phyloP scores from a whole-genome alignment of 2,797 vertebrate species.

The Pogoniulus pusillus region DNA sequence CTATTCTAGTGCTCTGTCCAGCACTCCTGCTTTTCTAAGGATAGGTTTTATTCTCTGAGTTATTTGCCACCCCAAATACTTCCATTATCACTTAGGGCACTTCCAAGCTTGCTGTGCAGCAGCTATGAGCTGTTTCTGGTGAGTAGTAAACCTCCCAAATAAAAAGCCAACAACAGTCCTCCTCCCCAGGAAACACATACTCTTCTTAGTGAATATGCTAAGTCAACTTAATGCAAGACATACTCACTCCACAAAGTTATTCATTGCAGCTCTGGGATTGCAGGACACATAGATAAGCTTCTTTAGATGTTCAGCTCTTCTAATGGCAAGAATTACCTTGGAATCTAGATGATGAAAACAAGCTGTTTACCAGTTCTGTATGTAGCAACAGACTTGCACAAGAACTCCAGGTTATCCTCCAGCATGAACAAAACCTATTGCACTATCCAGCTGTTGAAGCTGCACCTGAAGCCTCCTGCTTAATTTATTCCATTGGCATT shows the following conservation, averaged over 20 bases:
- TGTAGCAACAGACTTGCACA: not conserved
- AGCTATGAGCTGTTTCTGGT: not conserved
- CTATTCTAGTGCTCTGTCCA: rapidly evolving
- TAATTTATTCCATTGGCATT: not conserved
- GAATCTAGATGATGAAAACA: constrained; percentile 81
- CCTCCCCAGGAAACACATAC: rapidly evolving
- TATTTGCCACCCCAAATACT: not conserved
- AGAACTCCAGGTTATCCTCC: not conserved
- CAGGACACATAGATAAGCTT: constrained; percentile 94
- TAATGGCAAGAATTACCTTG: constrained; percentile 92
- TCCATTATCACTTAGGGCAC: not conserved
- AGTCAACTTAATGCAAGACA: not conserved
- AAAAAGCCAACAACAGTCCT: rapidly evolving
- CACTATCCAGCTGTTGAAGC: not conserved
- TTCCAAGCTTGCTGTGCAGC: not conserved
- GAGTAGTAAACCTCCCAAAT: not conserved
- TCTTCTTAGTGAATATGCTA: not conserved
- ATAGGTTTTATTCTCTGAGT: not conserved
- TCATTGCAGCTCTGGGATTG: constrained; percentile 94
- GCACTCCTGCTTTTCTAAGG: not conserved
- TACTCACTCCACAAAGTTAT: constrained; percentile 96
- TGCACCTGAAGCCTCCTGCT: not conserved
- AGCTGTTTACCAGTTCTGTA: not conserved
- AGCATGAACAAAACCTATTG: not conserved
- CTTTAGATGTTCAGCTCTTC: constrained; percentile 90